Conservation (phyloP, 2,113 vertebrate species). For the Xiphophorus hellerii region DNA sequence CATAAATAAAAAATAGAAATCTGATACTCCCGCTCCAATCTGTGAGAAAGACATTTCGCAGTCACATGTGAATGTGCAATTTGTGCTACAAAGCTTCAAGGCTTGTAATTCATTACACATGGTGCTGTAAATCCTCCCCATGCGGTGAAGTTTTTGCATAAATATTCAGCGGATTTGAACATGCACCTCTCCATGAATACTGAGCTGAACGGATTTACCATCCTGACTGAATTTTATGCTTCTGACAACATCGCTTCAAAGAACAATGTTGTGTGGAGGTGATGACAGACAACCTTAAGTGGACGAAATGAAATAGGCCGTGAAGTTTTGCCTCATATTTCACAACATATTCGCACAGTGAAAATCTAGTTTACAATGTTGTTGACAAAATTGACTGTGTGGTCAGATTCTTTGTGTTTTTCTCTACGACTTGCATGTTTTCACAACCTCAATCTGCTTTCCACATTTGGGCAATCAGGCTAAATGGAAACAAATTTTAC, state of each 20-base stretch:
- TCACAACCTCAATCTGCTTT: neutral
- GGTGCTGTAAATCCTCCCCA: neutral
- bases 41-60: neutral
- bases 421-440: neutral
- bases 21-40: neutral
- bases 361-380: no score
- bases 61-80: neutral
- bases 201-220: neutral
- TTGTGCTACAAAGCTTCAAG: no score
- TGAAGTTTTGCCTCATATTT: neutral
- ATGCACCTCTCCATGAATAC: neutral
- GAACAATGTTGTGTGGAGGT: neutral
- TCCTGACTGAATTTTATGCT: neutral
- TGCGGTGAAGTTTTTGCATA: neutral
- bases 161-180: neutral
- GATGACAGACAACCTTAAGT: neutral
- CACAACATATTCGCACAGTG: neutral
- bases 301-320: neutral
- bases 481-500: no score
- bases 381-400: neutral
- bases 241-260: neutral
- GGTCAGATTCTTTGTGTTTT: neutral
- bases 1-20: neutral
- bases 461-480: no score
- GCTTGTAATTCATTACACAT: neutral